Evolutionary conservation across 2,113 vertebrate species (phyloP).

Genomic region (Cricetomys ansorgei): DNA sequence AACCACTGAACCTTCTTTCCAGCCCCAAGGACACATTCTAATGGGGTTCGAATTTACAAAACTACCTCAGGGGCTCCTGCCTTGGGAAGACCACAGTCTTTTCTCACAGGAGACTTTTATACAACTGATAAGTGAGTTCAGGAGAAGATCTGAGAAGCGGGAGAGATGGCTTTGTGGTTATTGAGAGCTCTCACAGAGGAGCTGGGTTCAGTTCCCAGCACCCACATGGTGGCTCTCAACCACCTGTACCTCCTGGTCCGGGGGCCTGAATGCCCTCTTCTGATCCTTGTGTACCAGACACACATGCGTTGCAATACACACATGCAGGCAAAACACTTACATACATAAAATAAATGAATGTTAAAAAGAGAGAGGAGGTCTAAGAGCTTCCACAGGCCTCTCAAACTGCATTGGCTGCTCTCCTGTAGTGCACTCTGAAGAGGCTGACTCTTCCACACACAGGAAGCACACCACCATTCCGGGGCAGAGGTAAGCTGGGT

Average conservation of each 20-base stretch:
- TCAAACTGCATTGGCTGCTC: not conserved
- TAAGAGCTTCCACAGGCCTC: not conserved
- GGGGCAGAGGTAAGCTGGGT: not conserved
- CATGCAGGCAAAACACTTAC: not conserved
- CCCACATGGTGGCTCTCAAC: not conserved
- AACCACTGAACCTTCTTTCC: too few species aligned
- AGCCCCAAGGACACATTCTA: not conserved
- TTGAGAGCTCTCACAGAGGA: not conserved
- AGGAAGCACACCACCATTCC: not conserved
- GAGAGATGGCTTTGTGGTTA: not conserved
- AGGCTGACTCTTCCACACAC: not conserved
- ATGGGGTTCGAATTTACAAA: not conserved
- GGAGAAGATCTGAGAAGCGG: not conserved
- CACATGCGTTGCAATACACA: too few species aligned
- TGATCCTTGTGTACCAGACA: not conserved
- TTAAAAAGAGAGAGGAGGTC: not conserved
- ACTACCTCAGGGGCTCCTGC: not conserved
- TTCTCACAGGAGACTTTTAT: not conserved
- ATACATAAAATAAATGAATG: not conserved
- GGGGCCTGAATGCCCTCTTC: not conserved
- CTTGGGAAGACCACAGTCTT: not conserved
- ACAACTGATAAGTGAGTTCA: not conserved
- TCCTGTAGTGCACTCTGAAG: rapidly evolving
- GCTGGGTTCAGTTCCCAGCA: not conserved
- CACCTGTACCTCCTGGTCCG: not conserved